Evolutionary conservation across 2,113 vertebrate species (phyloP).

Genomic region (Alosa alosa): DNA sequence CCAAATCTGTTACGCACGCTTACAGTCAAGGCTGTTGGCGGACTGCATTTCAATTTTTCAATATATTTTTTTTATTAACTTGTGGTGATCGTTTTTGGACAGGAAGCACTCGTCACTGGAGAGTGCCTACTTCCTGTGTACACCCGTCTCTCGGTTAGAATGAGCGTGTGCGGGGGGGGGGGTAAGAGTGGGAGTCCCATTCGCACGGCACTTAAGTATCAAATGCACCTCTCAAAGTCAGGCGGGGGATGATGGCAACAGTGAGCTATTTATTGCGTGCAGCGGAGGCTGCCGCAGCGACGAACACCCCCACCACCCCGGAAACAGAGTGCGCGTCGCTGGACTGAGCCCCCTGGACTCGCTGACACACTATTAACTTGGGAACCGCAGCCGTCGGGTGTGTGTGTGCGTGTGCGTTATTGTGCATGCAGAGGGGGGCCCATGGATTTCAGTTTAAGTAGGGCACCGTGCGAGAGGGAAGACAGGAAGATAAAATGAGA

Average conservation of each 20-base stretch:
- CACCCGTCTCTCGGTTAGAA: neutral
- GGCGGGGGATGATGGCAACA: constrained; percentile 6
- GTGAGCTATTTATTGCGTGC: constrained; percentile 39
- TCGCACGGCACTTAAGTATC: neutral
- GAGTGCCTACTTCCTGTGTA: neutral
- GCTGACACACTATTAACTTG: neutral
- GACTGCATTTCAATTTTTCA: neutral
- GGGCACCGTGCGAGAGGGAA: neutral
- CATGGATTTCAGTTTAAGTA: neutral
- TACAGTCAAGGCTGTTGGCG: neutral
- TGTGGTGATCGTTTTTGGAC: neutral
- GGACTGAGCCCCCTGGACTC: neutral
- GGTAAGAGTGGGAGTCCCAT: neutral
- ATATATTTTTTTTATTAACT: neutral
- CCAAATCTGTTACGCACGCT: neutral
- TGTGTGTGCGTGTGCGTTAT: neutral
- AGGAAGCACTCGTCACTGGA: neutral
- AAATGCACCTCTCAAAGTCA: neutral
- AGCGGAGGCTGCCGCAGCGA: neutral
- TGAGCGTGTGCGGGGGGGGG: neutral
- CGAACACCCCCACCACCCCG: neutral
- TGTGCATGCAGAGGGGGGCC: neutral
- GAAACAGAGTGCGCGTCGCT: neutral
- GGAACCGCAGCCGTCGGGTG: neutral
- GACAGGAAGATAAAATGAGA: neutral